Base-by-base conservation (phyloP, 2,888 invertebrate genomes). In the Resseliella maxima region DNA sequence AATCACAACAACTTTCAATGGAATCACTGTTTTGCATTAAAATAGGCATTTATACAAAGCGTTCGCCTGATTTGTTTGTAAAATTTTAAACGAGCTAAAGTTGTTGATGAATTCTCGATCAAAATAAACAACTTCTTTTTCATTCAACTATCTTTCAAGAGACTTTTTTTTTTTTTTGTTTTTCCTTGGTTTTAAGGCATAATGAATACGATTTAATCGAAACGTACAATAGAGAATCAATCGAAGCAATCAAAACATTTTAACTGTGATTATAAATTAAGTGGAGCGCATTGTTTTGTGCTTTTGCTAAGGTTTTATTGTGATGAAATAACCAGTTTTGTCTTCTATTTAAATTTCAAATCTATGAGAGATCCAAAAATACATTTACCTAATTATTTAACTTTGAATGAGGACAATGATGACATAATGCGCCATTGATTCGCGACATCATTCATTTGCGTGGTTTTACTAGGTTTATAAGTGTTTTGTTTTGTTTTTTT, bases 301-400 rank as follows among this genome's bases (percentile, higher is more conserved):
- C n/a, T n/a, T 31, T 72, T 8, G 46, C 18, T 50, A 15, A 2
- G 18, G n/a, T n/a, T n/a, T n/a, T n/a, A n/a, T n/a, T n/a, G 72
- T 72, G 72, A 31, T 31, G 72, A 72, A 72, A 72, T 72, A 72
- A 72, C 72, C 72, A 31, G 72, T 31, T 72, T 72, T 12, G 15
- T 10, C 24, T 59, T 59, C 24, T 59, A 59, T 59, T 59, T 24
- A 59, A 24, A 59, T 59, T 41, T 24, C 24, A 59, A 59, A 59
- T 5, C 12, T 24, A 18, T 18, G 21, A 50, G n/a, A n/a, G n/a
- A n/a, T n/a, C 59, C 59, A 24, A 59, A 59, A 59, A 50, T 18
- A 50, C 6, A 59, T 24, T 24, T 24, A 3, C 5, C 24, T 59
- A 59, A 59, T 59, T 59, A 59, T 59, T 59, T 59, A 24, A 50